Conservation (phyloP, 2,797 vertebrate species). For the Coregonus suidteri region DNA sequence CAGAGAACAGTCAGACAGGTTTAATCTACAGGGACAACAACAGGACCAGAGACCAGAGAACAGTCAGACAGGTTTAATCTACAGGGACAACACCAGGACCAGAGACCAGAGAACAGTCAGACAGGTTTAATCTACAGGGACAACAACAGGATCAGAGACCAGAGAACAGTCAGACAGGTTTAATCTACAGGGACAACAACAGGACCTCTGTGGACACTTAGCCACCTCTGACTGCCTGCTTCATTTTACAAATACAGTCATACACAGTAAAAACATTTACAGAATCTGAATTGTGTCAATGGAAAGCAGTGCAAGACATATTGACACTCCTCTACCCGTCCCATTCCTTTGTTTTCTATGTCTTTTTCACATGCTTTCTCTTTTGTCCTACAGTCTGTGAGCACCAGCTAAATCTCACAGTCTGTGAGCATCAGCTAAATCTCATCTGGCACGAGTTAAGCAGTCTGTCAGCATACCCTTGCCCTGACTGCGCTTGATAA, state of each 20-base stretch:
- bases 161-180: too few species aligned
- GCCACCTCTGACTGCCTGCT: not conserved
- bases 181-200: too few species aligned
- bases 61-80: too few species aligned
- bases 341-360: not conserved
- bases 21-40: too few species aligned
- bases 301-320: not conserved
- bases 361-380: not conserved
- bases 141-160: too few species aligned
- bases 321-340: not conserved
- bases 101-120: too few species aligned
- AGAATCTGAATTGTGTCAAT: not conserved
- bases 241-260: not conserved
- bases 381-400: not conserved
- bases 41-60: too few species aligned
- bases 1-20: too few species aligned
- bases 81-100: too few species aligned
- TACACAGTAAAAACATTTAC: not conserved
- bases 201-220: not conserved
- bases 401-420: conserved; percentile 3
- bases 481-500: not conserved
- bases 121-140: too few species aligned
- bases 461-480: conserved; percentile 12
- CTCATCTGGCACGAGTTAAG: conserved; percentile 10
- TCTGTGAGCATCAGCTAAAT: not conserved